phyloP scores from a whole-genome alignment of 2,113 vertebrate species.

The Leptobrachium leishanense region DNA sequence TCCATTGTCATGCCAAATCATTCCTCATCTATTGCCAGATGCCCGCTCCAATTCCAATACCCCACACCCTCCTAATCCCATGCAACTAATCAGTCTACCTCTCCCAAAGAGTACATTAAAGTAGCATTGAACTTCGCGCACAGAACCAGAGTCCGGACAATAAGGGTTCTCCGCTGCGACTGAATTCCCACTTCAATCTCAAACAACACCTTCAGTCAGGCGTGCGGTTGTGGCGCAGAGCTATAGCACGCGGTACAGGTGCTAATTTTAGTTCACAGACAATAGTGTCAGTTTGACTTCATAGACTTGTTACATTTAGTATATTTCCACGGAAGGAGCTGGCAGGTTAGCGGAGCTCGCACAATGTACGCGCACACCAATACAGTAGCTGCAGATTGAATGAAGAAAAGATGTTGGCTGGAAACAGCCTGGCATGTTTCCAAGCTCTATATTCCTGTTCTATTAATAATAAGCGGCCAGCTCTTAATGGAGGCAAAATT shows the following conservation, averaged over 20 bases:
- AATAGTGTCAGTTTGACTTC: slow-evolving; percentile 32
- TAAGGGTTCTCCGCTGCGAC: no score
- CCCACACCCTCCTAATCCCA: no score
- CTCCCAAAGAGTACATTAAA: no score
- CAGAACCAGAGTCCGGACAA: no score
- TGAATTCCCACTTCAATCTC: no score
- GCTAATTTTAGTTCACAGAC: neutral
- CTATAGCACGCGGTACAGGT: neutral
- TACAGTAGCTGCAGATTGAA: slow-evolving; percentile 19
- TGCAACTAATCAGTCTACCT: no score
- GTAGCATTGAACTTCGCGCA: no score
- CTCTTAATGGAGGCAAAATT: slow-evolving; percentile 48
- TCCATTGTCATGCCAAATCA: no score
- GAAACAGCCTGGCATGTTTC: slow-evolving; percentile 26
- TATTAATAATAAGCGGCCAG: slow-evolving; percentile 43
- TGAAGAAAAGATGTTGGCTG: slow-evolving; percentile 21
- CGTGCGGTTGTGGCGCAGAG: neutral
- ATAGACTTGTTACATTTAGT: slow-evolving; percentile 26
- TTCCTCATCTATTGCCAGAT: no score
- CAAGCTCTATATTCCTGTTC: slow-evolving; percentile 14
- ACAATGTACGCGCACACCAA: neutral
- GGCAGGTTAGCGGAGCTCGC: slow-evolving; percentile 23
- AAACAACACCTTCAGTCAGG: no score
- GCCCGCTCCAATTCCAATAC: no score
- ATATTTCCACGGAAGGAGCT: slow-evolving; percentile 11